Evolutionary conservation across 2,113 vertebrate genomes (phyloP).

Genomic region (Gymnarchus niloticus): DNA sequence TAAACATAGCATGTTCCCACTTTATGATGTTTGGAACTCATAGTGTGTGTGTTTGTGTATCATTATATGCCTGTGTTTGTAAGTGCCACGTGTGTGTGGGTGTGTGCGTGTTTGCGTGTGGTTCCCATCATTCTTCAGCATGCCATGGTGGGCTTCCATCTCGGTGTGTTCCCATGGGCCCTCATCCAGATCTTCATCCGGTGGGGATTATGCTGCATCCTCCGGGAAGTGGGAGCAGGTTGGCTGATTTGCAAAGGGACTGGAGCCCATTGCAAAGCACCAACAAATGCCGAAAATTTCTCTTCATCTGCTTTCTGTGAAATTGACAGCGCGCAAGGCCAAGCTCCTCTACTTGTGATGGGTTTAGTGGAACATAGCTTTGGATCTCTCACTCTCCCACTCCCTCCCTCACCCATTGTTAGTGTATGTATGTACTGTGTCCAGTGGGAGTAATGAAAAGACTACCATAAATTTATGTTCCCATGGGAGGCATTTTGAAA

Average conservation of each 20-base stretch:
- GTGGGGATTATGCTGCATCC: background rate
- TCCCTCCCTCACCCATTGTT: background rate
- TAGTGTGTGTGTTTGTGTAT: background rate
- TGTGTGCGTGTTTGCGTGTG: background rate
- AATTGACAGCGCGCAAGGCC: background rate
- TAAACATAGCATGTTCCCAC: background rate
- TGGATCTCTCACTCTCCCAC: background rate
- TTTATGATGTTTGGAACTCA: background rate
- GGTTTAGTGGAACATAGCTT: background rate
- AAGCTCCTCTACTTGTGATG: background rate
- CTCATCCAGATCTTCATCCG: conserved; percentile 3
- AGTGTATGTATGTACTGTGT: background rate
- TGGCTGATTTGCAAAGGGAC: background rate
- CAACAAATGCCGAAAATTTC: background rate
- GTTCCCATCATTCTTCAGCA: background rate
- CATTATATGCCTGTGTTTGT: background rate
- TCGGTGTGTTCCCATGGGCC: conserved; percentile 2
- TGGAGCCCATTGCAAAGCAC: background rate
- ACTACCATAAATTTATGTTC: background rate
- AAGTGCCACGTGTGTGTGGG: background rate
- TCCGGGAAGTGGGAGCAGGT: background rate
- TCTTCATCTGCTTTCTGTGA: background rate
- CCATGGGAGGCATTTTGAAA: background rate
- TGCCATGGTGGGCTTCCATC: background rate
- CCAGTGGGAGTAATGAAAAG: background rate